These are phyloP conservation scores for Euura saliciscinereae DNA, from an alignment of 1,140 invertebrate species.

Conservation along the genomic window DNA sequence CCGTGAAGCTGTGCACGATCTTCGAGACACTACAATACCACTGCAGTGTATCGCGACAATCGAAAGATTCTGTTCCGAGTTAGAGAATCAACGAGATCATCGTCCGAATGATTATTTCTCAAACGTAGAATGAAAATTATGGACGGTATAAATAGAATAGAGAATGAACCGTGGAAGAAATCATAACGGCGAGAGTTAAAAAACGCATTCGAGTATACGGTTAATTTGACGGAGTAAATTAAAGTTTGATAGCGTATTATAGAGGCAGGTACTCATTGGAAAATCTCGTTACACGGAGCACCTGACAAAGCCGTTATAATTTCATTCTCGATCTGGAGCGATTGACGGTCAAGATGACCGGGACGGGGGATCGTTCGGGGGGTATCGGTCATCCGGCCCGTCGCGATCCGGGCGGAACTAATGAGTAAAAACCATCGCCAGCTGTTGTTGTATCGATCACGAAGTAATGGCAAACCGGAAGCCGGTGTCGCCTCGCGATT, in stretches of 20 bases:
- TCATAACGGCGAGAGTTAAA: no score
- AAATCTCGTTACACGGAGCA: conserved; percentile 45
- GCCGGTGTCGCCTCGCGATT: neutral
- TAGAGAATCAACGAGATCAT: no score
- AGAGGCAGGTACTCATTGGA: conserved; percentile 38
- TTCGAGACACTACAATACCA: neutral
- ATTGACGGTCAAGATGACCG: neutral
- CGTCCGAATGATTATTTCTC: no score
- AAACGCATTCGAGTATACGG: no score
- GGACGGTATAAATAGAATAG: no score
- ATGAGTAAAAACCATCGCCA: conserved; percentile 33
- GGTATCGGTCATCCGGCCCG: neutral
- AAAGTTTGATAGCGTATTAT: neutral
- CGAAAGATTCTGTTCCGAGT: no score
- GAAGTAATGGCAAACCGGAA: neutral
- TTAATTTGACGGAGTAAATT: neutral
- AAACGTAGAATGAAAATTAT: no score
- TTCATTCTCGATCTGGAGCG: conserved; percentile 32
- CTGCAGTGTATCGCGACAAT: no score
- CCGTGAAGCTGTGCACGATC: conserved; percentile 18
- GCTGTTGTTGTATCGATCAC: neutral
- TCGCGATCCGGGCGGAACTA: conserved; percentile 48
- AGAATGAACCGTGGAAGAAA: no score
- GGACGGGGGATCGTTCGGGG: neutral
- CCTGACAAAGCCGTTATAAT: conserved; percentile 35